A percentile compares a stretch with the other conserved stretches of the same genome.
These are phyloP conservation scores for Noturus placidus DNA, from an alignment of 2,113 vertebrate species.

Conservation along the genomic window DNA sequence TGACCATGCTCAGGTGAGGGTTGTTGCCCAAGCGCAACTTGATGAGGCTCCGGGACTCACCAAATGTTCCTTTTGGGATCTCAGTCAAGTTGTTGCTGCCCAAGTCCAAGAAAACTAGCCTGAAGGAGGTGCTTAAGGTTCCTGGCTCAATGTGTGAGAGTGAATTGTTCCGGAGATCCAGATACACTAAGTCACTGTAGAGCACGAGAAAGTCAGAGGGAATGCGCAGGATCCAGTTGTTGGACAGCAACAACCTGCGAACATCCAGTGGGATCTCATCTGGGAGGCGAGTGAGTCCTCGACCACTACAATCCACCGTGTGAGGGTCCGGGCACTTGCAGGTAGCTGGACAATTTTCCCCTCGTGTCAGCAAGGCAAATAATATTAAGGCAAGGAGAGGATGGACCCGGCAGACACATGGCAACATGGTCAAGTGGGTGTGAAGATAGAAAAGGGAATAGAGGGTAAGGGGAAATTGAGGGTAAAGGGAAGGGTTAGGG, in stretches of 20 bases:
- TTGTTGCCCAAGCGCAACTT: constrained; percentile 88
- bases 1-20: constrained; percentile 86
- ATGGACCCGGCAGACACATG: constrained; percentile 74
- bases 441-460: constrained; percentile 52
- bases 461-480: constrained; percentile 56
- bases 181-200: constrained; percentile 92
- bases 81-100: constrained; percentile 94
- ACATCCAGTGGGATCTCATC: constrained; percentile 90
- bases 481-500: constrained; percentile 52
- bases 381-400: constrained; percentile 69
- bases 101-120: constrained; percentile 91
- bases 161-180: constrained; percentile 96
- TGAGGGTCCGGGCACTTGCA: constrained; percentile 90
- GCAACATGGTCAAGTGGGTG: constrained; percentile 77
- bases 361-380: constrained; percentile 71
- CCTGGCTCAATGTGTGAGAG: constrained; percentile 87
- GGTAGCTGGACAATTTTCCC: constrained; percentile 80
- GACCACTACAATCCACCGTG: constrained; percentile 92
- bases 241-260: constrained; percentile 86
- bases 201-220: constrained; percentile 94
- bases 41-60: constrained; percentile 86
- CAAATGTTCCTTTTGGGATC: constrained; percentile 86
- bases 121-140: constrained; percentile 89
- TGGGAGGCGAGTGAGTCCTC: constrained; percentile 86
- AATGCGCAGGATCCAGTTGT: constrained; percentile 90